These are phyloP conservation scores for Folsomia candida DNA, from an alignment of 2,888 invertebrate genomes.

Conservation along the genomic window DNA sequence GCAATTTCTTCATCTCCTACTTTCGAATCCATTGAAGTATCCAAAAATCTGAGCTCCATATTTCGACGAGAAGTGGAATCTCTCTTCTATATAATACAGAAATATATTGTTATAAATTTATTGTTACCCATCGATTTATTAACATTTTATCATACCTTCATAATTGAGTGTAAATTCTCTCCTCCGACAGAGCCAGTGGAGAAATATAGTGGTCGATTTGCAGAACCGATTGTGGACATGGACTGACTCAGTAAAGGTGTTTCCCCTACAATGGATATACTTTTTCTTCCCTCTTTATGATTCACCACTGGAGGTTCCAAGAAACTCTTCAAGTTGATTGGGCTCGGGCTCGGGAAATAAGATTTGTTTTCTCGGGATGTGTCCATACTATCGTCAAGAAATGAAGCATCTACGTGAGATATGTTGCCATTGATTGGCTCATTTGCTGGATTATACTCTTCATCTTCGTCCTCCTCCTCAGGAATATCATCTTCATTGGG, in stretches of 20 bases:
- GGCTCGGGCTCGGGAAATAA: neutral
- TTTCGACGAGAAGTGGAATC: neutral
- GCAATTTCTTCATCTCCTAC: neutral
- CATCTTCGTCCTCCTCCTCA: conserved; percentile 2
- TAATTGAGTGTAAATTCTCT: conserved; percentile 37
- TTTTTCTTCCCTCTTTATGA: conserved; percentile 30
- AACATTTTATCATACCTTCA: conserved; percentile 43
- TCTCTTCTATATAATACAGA: neutral
- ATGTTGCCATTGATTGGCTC: neutral
- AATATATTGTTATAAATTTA: too few relatives aligned
- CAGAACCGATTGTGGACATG: neutral
- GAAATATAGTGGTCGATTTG: neutral
- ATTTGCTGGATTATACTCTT: neutral
- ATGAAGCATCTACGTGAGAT: neutral
- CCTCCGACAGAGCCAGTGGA: neutral
- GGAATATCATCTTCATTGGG: conserved; percentile 15
- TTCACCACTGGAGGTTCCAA: conserved; percentile 42
- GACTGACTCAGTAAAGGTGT: neutral
- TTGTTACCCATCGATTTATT: too few relatives aligned
- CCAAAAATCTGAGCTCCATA: neutral
- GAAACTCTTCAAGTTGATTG: conserved; percentile 35
- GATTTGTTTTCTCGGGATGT: neutral
- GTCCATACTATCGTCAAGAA: conserved; percentile 10
- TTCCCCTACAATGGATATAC: neutral
- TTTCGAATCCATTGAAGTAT: neutral